A percentile compares a stretch with the other conserved stretches of the same genome.
phyloP scores from a whole-genome alignment of 2,888 invertebrate species.

The Sinhomidia bicolor region DNA sequence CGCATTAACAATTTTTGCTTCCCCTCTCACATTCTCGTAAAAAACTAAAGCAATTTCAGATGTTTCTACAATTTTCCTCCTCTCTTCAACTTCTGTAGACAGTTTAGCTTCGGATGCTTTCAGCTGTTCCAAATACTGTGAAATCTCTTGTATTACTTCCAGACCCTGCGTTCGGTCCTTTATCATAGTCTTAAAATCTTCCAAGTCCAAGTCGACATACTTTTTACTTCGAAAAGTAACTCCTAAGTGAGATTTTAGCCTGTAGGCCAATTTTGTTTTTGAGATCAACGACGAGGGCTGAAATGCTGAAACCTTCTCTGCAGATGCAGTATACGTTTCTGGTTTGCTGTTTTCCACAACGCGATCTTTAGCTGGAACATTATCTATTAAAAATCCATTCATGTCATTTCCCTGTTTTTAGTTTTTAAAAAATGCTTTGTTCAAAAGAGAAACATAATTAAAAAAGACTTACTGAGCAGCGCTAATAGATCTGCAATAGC shows the following conservation, averaged over 20 bases:
- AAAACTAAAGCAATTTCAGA: slow-evolving; percentile 79
- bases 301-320: slow-evolving; percentile 78
- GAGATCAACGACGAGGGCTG: slow-evolving; percentile 77
- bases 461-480: slow-evolving; percentile 83
- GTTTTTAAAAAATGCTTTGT: no score
- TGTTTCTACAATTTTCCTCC: slow-evolving; percentile 78
- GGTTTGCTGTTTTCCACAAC: slow-evolving; percentile 75
- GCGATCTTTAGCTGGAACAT: slow-evolving; percentile 77
- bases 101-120: slow-evolving; percentile 77
- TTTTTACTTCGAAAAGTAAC: slow-evolving; percentile 78
- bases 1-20: slow-evolving; percentile 79
- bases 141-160: slow-evolving; percentile 78
- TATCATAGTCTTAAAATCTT: slow-evolving; percentile 76
- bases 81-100: slow-evolving; percentile 78
- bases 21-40: slow-evolving; percentile 79
- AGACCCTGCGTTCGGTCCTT: slow-evolving; percentile 79
- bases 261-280: slow-evolving; percentile 77
- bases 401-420: no score
- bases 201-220: slow-evolving; percentile 78
- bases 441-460: no score
- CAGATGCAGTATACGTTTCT: slow-evolving; percentile 79
- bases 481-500: slow-evolving; percentile 94
- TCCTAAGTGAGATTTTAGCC: slow-evolving; percentile 79
- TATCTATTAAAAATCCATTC: slow-evolving; percentile 68
- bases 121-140: slow-evolving; percentile 75